Evolutionary conservation across 2,797 vertebrate genomes (phyloP), one percentile per base, ranked within the genome.

Genomic region (Halcyon badia): DNA sequence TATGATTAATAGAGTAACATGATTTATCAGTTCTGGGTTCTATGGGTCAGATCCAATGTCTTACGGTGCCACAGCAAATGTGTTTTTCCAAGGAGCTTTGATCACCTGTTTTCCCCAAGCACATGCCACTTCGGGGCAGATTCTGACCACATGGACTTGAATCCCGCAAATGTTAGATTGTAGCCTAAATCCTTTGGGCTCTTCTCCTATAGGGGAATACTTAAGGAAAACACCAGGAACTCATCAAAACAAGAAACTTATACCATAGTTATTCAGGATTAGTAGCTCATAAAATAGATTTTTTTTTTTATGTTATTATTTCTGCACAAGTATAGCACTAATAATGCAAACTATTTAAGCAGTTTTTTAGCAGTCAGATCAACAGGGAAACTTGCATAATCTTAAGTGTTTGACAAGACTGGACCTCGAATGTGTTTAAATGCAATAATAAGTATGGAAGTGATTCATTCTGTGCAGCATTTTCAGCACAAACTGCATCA

Each of bases 401-500:
- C 64, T 69, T 79, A 90, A 78, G 65, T 6, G 11, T 61, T 48
- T 94, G 83, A 85, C 64, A 58, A 69, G 68, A 78, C 73, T 61
- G 72, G 83, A 73, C 65, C 39, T 72, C 84, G 70, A 86, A 66
- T 25, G 35, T 78, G 70, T 90, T 44, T 56, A 64, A 70, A 51
- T 73, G 58, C 22, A 86, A 54, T 33, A 90, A 78, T 31, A 90
- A 79, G 17, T 62, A 69, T n/a, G 71, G 68, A 86, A 89, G 78
- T 61, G 49, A 73, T 83, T 91, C 57, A 46, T 87, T 95, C 77
- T 68, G n/a, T 90, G 78, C 41, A 56, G 90, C 46, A 68, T 93
- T 93, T 94, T 94, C 83, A 92, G 92, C 86, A 90, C 86, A 77
- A 95, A 95, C 76, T 64, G 61, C 90, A 95, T 96, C 94, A 93